Conservation (phyloP, 2,113 vertebrate genomes). For the Haemorhous mexicanus region DNA sequence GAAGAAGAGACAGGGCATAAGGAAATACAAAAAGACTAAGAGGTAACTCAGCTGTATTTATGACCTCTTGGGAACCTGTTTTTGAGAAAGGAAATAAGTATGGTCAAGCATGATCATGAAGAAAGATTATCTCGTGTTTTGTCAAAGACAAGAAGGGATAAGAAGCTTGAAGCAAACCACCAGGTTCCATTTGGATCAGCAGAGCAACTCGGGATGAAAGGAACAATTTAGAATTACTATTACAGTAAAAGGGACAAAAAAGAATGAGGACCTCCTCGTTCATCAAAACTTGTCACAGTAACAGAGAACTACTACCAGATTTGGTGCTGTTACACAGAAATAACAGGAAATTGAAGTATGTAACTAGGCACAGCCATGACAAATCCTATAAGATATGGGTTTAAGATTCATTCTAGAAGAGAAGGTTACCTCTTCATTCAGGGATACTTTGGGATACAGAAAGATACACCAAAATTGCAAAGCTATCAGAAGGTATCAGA, state of each 20-base stretch:
- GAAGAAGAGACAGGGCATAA: not conserved
- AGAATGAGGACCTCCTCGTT: not conserved
- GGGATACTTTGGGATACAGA: not conserved
- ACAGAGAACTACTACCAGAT: not conserved
- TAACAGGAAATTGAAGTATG: not conserved
- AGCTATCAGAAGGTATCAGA: not conserved
- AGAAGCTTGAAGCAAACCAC: not conserved
- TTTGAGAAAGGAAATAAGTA: not conserved
- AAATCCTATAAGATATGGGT: rapidly evolving
- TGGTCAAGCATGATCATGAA: not conserved
- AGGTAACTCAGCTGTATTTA: not conserved
- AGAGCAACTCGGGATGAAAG: not conserved
- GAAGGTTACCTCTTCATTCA: not conserved
- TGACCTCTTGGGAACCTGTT: not conserved
- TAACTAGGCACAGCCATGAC: not conserved
- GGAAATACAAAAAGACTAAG: not conserved
- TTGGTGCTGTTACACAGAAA: not conserved
- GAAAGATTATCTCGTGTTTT: not conserved
- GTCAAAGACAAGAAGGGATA: not conserved
- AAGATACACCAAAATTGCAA: not conserved
- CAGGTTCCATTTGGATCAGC: not conserved
- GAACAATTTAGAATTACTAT: not conserved
- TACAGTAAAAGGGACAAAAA: not conserved
- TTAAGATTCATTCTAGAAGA: not conserved
- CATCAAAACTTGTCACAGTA: not conserved